phyloP scores from a whole-genome alignment of 2,113 vertebrate genomes.

The Lepus europaeus region DNA sequence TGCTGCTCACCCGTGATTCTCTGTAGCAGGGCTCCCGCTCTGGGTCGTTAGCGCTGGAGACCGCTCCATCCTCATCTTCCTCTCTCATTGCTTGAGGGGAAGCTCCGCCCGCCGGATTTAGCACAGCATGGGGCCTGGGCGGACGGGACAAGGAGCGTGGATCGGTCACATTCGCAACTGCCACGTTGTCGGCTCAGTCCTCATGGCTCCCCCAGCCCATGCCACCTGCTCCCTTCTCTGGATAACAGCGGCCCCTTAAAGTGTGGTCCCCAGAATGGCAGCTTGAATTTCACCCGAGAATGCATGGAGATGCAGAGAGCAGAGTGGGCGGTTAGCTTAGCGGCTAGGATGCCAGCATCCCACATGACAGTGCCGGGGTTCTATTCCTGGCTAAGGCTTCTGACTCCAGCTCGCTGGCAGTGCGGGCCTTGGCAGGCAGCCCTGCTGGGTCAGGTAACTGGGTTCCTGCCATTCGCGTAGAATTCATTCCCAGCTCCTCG shows the following conservation, averaged over 20 bases:
- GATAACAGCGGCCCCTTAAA: not conserved
- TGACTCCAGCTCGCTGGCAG: too few relatives aligned
- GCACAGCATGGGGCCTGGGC: not conserved
- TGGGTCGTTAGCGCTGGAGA: not conserved
- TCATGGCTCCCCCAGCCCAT: not conserved
- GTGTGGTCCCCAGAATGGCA: not conserved
- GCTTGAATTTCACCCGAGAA: slow-evolving; percentile 10
- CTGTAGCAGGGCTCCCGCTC: not conserved
- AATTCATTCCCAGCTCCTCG: not conserved
- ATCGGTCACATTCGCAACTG: not conserved
- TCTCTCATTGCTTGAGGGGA: not conserved
- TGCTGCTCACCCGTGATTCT: too few relatives aligned
- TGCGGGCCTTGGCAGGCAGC: too few relatives aligned
- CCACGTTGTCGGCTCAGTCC: not conserved
- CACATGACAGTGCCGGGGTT: too few relatives aligned
- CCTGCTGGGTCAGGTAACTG: too few relatives aligned
- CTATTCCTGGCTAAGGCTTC: too few relatives aligned
- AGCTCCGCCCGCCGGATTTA: not conserved
- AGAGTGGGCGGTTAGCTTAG: too few relatives aligned
- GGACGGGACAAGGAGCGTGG: not conserved
- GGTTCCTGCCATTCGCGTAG: too few relatives aligned
- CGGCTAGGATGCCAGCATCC: too few relatives aligned
- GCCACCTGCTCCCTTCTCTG: not conserved
- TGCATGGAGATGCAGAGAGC: not conserved
- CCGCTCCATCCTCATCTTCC: slow-evolving; percentile 32